Evolutionary conservation across 2,113 vertebrate genomes (phyloP).

Genomic region (Zosterops japonicus): DNA sequence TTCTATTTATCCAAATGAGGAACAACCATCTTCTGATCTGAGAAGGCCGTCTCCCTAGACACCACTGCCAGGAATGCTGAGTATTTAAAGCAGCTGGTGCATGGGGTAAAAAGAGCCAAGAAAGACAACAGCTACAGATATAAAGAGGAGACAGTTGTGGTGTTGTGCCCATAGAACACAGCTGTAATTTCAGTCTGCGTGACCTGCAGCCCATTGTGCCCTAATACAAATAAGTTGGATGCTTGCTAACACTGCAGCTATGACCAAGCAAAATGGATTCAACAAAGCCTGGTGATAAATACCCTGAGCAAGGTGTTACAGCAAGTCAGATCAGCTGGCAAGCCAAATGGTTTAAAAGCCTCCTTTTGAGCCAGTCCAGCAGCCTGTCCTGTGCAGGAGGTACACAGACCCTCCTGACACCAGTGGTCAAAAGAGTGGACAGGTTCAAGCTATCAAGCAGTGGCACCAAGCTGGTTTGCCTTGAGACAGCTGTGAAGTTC

Average conservation of each 20-base stretch:
- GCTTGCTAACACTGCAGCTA: accelerated
- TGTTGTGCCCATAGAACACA: not conserved
- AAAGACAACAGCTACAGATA: not conserved
- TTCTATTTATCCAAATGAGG: not conserved
- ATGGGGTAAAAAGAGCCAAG: not conserved
- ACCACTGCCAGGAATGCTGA: not conserved
- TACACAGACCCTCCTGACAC: not conserved
- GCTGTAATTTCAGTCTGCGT: not conserved
- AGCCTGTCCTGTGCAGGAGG: not conserved
- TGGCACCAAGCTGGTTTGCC: not conserved
- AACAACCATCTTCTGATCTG: not conserved
- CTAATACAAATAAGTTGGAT: not conserved
- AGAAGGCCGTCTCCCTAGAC: not conserved
- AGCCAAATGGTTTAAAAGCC: not conserved
- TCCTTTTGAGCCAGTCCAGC: not conserved
- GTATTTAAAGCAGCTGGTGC: not conserved
- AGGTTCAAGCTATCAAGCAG: accelerated
- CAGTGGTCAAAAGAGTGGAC: not conserved
- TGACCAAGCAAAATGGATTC: not conserved
- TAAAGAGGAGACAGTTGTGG: not conserved
- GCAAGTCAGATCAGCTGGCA: not conserved
- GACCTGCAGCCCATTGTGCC: not conserved
- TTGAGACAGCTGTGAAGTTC: not conserved
- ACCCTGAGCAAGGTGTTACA: not conserved
- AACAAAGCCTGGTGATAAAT: not conserved